These are phyloP conservation scores for Gila robusta DNA, from an alignment of 2,797 vertebrate genomes.

Conservation along the genomic window DNA sequence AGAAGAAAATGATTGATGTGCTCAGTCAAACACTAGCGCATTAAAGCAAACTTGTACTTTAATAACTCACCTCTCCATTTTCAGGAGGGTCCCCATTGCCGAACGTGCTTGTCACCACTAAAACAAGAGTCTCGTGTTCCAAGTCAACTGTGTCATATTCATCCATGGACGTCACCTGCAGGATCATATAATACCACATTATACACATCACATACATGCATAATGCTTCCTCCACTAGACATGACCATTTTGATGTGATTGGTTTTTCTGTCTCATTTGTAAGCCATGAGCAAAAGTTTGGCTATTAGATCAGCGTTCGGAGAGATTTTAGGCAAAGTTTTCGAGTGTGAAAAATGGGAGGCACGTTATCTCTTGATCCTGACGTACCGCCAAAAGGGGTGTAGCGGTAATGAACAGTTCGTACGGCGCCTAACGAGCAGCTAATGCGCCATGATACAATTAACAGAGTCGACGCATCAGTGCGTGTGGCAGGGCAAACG, in stretches of 20 bases:
- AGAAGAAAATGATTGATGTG: conserved; percentile 23
- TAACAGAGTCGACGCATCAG: conserved; percentile 65
- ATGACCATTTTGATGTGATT: background rate
- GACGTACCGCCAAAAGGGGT: conserved; percentile 28
- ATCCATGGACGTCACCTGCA: conserved; percentile 94
- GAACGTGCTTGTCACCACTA: conserved; percentile 95
- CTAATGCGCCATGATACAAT: conserved; percentile 71
- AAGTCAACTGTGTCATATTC: conserved; percentile 96
- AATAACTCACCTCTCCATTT: conserved; percentile 88
- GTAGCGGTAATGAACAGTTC: conserved; percentile 69
- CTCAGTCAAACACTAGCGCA: conserved; percentile 14
- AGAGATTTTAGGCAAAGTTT: conserved; percentile 1
- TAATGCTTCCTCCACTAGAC: background rate
- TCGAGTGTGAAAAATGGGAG: conserved; percentile 21
- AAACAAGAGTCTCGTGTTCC: conserved; percentile 93
- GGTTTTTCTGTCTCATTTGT: background rate
- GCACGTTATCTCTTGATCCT: conserved; percentile 37
- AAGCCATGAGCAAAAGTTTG: conserved; percentile 21
- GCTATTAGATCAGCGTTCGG: background rate
- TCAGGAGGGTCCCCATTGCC: conserved; percentile 95
- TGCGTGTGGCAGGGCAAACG: conserved; percentile 21
- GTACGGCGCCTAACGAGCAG: conserved; percentile 74
- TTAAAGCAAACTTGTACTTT: background rate
- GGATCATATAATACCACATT: background rate
- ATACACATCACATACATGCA: background rate